Evolutionary conservation across 2,113 vertebrate species (phyloP).

Genomic region (cattle (Bos taurus)): DNA sequence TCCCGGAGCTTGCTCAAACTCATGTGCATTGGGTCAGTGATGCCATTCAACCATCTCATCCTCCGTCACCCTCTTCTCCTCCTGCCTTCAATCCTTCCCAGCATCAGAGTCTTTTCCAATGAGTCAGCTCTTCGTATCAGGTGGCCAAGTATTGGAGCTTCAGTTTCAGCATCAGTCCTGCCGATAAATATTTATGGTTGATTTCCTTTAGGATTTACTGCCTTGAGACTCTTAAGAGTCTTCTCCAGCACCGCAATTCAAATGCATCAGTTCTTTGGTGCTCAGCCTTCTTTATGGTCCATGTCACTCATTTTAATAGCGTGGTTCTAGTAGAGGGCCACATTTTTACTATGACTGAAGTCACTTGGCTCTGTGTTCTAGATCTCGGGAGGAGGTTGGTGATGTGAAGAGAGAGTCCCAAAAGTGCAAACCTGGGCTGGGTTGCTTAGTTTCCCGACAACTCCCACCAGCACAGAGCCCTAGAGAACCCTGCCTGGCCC

Average conservation of each 20-base stretch:
- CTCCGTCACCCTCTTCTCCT: background rate
- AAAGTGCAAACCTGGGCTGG: background rate
- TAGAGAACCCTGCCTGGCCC: background rate
- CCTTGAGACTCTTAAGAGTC: background rate
- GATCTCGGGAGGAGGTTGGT: background rate
- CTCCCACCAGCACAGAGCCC: background rate
- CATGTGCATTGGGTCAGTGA: background rate
- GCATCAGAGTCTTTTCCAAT: background rate
- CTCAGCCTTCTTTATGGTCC: background rate
- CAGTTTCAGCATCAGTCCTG: background rate
- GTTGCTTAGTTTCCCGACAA: background rate
- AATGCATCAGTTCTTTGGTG: background rate
- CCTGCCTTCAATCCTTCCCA: background rate
- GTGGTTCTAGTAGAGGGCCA: background rate
- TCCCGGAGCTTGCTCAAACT: background rate
- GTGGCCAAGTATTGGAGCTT: background rate
- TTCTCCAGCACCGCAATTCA: background rate
- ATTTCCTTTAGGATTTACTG: background rate
- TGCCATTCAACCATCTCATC: background rate
- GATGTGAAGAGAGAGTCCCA: background rate
- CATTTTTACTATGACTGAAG: conserved; percentile 15
- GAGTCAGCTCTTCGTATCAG: background rate
- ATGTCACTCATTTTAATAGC: background rate
- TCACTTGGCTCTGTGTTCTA: conserved; percentile 26
- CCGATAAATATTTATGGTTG: background rate